Conservation (phyloP, 2,113 vertebrate species). For the Scatophagus argus region DNA sequence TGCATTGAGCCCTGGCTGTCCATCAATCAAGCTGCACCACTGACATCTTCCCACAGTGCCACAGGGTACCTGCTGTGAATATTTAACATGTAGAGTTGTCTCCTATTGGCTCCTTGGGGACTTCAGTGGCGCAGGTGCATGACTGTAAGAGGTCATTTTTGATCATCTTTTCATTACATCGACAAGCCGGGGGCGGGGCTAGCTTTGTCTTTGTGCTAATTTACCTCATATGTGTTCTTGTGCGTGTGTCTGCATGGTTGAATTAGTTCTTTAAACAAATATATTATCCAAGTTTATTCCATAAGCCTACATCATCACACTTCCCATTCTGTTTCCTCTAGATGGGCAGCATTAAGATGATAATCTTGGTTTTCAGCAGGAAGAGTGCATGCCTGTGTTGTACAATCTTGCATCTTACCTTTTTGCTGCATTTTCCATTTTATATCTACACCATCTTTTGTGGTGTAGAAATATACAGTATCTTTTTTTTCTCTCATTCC, state of each 20-base stretch:
- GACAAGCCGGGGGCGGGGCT: conserved; percentile 11
- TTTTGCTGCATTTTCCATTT: conserved; percentile 63
- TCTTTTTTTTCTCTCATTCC: conserved; percentile 25
- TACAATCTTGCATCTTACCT: conserved; percentile 62
- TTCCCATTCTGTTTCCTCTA: conserved; percentile 62
- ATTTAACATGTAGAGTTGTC: conserved; percentile 52
- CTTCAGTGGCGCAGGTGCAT: conserved; percentile 53
- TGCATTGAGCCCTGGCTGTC: conserved; percentile 63
- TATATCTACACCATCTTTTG: conserved; percentile 49
- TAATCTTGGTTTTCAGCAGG: conserved; percentile 59
- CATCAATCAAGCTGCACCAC: conserved; percentile 64
- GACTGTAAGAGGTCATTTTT: conserved; percentile 56
- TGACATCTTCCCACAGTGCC: conserved; percentile 69
- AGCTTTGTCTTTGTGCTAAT: conserved; percentile 13
- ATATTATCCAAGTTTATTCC: conserved; percentile 42
- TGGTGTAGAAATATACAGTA: conserved; percentile 40
- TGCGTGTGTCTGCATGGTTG: conserved; percentile 26
- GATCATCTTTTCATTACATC: conserved; percentile 50
- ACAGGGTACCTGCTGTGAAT: conserved; percentile 60
- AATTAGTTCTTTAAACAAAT: conserved; percentile 46
- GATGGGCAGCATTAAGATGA: conserved; percentile 55
- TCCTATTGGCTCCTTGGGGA: conserved; percentile 45
- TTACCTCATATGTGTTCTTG: conserved; percentile 30
- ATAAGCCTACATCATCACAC: conserved; percentile 36
- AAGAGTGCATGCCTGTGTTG: conserved; percentile 54